Percentiles rank a stretch among this genome's conserved stretches.
Conservation (phyloP, 2,888 invertebrate genomes). For the Euplagia quadripunctaria region DNA sequence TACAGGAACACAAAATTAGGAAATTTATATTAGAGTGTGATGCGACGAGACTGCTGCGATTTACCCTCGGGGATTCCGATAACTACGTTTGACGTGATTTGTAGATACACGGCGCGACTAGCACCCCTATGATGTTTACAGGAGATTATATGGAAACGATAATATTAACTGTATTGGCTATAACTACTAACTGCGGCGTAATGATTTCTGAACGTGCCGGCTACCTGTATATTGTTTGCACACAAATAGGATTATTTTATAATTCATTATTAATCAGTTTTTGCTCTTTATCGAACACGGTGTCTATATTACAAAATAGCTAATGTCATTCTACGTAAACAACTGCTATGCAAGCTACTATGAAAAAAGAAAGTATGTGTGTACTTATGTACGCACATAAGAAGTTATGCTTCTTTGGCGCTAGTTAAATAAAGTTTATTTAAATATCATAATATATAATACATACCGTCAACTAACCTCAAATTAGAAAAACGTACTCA, state of each 20-base stretch:
- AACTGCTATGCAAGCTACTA: too few species aligned
- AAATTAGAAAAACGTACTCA: too few species aligned
- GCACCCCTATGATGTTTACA: slow-evolving; percentile 30
- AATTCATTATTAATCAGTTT: background rate
- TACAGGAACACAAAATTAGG: slow-evolving; percentile 56
- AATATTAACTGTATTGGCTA: slow-evolving; percentile 50
- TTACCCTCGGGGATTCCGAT: slow-evolving; percentile 63
- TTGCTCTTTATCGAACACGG: background rate
- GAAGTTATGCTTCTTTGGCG: too few species aligned
- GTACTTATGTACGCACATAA: too few species aligned
- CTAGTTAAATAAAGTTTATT: too few species aligned
- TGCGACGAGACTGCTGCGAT: slow-evolving; percentile 61
- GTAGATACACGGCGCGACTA: slow-evolving; percentile 50
- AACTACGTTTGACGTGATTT: slow-evolving; percentile 69
- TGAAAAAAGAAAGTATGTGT: too few species aligned
- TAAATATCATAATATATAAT: too few species aligned
- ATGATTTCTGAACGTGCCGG: slow-evolving; percentile 37
- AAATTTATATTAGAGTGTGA: slow-evolving; percentile 68
- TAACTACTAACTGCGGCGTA: slow-evolving; percentile 44
- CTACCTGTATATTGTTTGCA: background rate
- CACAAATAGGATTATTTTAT: background rate
- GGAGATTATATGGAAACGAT: slow-evolving; percentile 23
- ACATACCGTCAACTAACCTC: too few species aligned
- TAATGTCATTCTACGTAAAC: too few species aligned
- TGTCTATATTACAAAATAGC: background rate